Evolutionary conservation across 2,888 invertebrate genomes (phyloP).

Genomic region (Ophion ellenae): DNA sequence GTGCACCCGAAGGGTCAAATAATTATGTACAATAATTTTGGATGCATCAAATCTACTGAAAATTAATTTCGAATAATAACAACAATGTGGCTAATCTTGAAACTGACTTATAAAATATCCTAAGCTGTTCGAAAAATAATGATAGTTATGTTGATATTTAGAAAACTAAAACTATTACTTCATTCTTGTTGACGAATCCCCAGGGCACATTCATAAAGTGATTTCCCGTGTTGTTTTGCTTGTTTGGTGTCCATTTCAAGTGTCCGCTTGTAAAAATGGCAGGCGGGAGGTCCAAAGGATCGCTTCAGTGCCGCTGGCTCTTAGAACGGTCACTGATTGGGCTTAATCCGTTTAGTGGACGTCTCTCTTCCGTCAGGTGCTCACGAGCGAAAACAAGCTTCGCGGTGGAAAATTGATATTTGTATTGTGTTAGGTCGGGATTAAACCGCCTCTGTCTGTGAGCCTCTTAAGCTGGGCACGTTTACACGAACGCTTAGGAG

Average conservation of each 20-base stretch:
- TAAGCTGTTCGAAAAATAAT: background rate
- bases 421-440: constrained; percentile 8
- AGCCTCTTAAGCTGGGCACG: background rate
- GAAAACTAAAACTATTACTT: background rate
- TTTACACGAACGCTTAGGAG: background rate
- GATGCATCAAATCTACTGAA: background rate
- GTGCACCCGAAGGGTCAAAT: background rate
- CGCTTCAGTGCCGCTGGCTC: background rate
- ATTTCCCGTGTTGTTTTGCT: background rate
- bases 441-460: background rate
- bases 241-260: background rate
- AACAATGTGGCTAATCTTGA: background rate
- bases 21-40: background rate
- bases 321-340: background rate
- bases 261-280: background rate
- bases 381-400: background rate
- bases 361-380: background rate
- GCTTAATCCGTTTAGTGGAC: background rate
- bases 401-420: background rate
- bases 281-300: background rate
- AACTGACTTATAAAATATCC: background rate
- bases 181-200: background rate
- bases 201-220: background rate
- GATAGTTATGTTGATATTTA: background rate
- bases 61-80: background rate